These are phyloP conservation scores for Cinclus cinclus DNA, from an alignment of 2,113 vertebrate species.

Conservation along the genomic window DNA sequence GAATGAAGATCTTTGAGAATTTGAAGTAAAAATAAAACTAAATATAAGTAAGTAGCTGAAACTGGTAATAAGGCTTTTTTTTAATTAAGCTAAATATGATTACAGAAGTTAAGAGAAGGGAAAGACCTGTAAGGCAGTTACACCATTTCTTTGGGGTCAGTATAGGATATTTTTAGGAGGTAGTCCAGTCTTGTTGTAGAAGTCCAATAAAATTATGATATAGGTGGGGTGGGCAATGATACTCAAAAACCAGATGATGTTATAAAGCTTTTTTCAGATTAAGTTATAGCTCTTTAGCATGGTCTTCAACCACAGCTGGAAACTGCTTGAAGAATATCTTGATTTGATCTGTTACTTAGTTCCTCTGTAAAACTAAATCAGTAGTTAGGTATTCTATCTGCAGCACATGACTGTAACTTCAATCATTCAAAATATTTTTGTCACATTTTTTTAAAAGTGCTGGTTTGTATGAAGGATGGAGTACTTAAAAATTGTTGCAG, in stretches of 20 bases:
- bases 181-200: background rate
- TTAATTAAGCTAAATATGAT: background rate
- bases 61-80: background rate
- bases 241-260: background rate
- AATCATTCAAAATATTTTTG: background rate
- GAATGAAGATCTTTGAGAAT: constrained; percentile 9
- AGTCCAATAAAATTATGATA: background rate
- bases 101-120: background rate
- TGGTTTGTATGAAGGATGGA: background rate
- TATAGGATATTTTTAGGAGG: background rate
- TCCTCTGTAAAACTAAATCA: constrained; percentile 33
- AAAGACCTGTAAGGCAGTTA: background rate
- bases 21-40: constrained; percentile 25
- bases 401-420: background rate
- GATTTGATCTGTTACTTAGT: constrained; percentile 14
- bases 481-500: background rate
- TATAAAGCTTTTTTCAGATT: background rate
- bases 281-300: background rate
- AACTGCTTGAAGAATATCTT: background rate
- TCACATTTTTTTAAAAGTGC: background rate
- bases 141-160: background rate
- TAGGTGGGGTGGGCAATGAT: background rate
- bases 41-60: background rate
- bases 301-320: background rate
- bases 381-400: constrained; percentile 1